Conservation (phyloP, 2,888 invertebrate genomes). For the Pammene aurita region DNA sequence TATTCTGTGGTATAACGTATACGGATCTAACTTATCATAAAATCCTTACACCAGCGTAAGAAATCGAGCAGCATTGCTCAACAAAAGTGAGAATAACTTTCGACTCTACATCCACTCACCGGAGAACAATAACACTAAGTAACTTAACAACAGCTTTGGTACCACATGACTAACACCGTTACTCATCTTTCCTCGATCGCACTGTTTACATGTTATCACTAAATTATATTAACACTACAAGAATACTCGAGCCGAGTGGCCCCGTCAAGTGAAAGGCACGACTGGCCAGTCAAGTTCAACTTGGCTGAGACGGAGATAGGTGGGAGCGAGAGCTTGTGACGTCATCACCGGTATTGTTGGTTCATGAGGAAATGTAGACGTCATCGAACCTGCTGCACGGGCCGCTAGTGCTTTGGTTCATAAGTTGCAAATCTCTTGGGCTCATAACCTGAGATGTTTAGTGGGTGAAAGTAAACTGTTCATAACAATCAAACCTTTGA, state of each 20-base stretch:
- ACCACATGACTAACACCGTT: constrained; percentile 61
- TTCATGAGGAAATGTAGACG: constrained; percentile 5
- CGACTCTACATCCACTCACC: constrained; percentile 48
- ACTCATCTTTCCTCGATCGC: constrained; percentile 56
- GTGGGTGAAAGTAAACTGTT: too few species aligned
- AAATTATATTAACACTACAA: background rate
- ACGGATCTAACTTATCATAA: too few species aligned
- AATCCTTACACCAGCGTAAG: too few species aligned
- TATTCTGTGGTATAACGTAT: too few species aligned
- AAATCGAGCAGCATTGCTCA: constrained; percentile 4
- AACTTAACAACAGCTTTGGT: constrained; percentile 70
- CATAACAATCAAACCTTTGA: too few species aligned
- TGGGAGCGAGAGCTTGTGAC: constrained; percentile 8
- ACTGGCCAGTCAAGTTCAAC: constrained; percentile 49
- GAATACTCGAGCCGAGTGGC: background rate
- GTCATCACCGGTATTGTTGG: constrained; percentile 26
- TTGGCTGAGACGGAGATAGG: constrained; percentile 55
- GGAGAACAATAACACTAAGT: constrained; percentile 55
- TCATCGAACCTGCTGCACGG: background rate
- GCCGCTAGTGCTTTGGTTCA: background rate
- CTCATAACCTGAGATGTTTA: too few species aligned
- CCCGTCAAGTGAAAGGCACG: constrained; percentile 69
- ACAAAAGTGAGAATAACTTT: constrained; percentile 21
- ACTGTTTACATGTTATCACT: constrained; percentile 46
- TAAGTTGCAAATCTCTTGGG: too few species aligned